A percentile compares a stretch with the other conserved stretches of the same genome.
Evolutionary conservation across 2,113 vertebrate species (phyloP).

Genomic region (Heterocephalus glaber): DNA sequence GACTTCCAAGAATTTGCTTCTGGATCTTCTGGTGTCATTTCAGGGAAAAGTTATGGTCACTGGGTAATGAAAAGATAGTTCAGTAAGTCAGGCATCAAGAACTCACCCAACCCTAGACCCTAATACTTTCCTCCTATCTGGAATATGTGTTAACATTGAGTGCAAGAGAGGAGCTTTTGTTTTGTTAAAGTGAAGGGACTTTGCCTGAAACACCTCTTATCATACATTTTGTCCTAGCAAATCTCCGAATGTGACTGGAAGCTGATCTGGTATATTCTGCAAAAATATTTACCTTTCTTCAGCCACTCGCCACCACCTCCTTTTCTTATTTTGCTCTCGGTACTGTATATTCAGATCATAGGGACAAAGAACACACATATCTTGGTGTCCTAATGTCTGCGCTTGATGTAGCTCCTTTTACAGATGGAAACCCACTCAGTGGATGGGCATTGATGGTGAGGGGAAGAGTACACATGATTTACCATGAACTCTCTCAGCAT

Average conservation of each 20-base stretch:
- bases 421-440: not conserved
- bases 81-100: not conserved
- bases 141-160: not conserved
- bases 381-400: not conserved
- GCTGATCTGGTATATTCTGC: not conserved
- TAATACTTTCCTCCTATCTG: not conserved
- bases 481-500: not conserved
- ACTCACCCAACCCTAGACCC: not conserved
- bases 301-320: too few species aligned
- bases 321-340: not conserved
- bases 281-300: not conserved
- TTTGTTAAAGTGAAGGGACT: not conserved
- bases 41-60: not conserved
- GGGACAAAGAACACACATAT: not conserved
- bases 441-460: not conserved
- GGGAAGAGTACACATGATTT: not conserved
- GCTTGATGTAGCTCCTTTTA: not conserved
- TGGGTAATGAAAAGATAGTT: not conserved
- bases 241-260: not conserved
- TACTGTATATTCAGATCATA: not conserved
- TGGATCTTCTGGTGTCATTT: not conserved
- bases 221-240: not conserved
- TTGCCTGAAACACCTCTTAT: not conserved
- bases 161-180: not conserved
- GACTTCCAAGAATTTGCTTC: not conserved